Base-by-base conservation (phyloP, 1,140 invertebrate species). In the Orchestia grillus region DNA sequence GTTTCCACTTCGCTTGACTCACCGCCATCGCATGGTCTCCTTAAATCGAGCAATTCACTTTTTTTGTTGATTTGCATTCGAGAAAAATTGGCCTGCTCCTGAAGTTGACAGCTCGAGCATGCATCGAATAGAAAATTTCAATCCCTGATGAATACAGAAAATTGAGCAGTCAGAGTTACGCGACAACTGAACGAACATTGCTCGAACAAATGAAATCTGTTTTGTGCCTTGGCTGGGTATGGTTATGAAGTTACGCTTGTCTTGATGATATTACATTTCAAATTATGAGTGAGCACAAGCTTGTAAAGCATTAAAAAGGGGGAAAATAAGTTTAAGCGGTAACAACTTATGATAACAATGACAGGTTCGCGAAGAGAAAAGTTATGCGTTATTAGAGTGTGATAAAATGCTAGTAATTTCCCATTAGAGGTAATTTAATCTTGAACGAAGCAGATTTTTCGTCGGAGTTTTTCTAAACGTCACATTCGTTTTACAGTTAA, bases 31-130 rank as follows among this genome's bases (percentile, higher is more conserved):
- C 41, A 77, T 77, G 41, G 88, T 41, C 36, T 44, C 88, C 43
- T 41, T 16, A 90, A 42, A 90, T 44, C 88, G 88, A 90, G n/a
- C n/a, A n/a, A 90, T 90, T 41, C 88, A 90, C 4, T 90, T 90
- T 90, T 90, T 11, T 90, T 41, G 88, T 90, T 90, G 41, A 94
- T 94, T 94, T 94, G 44, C 92, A 94, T 94, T 42, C 44, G 43
- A 40, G 92, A 94, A 94, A 45, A 44, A 94, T 94, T 94, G 92
- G 92, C 11, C 44, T 8, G 36, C 11, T 94, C 42, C 92, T 94
- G 92, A 8, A n/a, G 92, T 44, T 94, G 92, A 94, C 92, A 47
- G 92, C 92, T 94, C 62, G 44, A 94, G 92, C 43, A 94, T 94
- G 92, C 16, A 94, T 45, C 92, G 92, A 94, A 94, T 94, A 40